A percentile compares a stretch with the other conserved stretches of the same genome.
Evolutionary conservation across 2,797 vertebrate genomes (phyloP).

Genomic region (Ciconia nigra): DNA sequence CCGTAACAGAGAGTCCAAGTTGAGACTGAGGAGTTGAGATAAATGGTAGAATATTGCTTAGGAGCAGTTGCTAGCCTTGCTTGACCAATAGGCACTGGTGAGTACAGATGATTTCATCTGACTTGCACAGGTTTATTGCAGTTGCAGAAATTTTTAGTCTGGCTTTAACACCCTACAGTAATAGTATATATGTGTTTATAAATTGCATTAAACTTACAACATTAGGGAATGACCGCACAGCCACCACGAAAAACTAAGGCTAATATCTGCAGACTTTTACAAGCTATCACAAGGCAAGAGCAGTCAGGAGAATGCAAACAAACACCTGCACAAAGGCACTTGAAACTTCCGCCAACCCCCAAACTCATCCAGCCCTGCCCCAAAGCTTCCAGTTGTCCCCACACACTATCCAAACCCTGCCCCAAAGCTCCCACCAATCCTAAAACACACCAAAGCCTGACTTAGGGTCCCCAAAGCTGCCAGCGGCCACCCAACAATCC

Average conservation of each 20-base stretch:
- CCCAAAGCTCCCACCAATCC: not conserved
- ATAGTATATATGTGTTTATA: not conserved
- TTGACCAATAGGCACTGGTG: not conserved
- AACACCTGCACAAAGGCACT: not conserved
- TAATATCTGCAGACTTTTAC: not conserved
- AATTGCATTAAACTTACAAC: not conserved
- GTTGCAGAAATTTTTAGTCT: not conserved
- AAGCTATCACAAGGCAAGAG: not conserved
- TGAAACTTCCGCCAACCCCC: rapidly evolving
- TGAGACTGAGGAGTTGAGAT: not conserved
- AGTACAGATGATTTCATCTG: not conserved
- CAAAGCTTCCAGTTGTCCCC: not conserved
- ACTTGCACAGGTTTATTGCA: not conserved
- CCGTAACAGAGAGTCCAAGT: rapidly evolving
- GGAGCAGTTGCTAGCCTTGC: not conserved
- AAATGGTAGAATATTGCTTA: not conserved
- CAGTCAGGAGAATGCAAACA: rapidly evolving
- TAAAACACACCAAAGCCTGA: not conserved
- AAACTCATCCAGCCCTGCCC: not conserved
- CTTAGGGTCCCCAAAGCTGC: not conserved
- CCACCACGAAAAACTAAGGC: not conserved
- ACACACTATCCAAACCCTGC: not conserved
- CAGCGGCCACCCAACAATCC: not conserved
- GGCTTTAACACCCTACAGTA: not conserved
- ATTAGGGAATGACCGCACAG: rapidly evolving